These are phyloP conservation scores for Sinocyclocheilus anshuiensis DNA, from an alignment of 2,113 vertebrate genomes.

Conservation along the genomic window DNA sequence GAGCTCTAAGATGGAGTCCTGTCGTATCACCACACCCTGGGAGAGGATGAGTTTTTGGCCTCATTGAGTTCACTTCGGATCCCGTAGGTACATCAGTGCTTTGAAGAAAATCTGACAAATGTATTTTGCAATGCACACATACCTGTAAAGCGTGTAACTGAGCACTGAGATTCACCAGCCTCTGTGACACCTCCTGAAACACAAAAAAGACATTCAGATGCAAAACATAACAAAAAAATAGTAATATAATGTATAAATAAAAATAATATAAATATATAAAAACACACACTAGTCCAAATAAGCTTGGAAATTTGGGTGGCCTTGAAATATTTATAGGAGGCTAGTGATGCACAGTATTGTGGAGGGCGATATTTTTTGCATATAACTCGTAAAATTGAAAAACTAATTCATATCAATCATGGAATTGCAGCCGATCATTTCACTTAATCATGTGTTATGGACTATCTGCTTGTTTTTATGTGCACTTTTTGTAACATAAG, in stretches of 20 bases:
- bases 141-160: constrained; percentile 88
- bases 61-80: background rate
- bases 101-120: background rate
- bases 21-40: constrained; percentile 82
- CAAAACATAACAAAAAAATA: no score
- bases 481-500: no score
- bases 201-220: constrained; percentile 48
- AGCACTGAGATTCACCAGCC: constrained; percentile 81
- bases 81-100: background rate
- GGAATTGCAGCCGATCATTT: background rate
- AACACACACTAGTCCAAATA: background rate
- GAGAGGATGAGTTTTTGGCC: background rate
- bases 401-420: background rate
- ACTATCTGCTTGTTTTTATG: background rate
- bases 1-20: constrained; percentile 85
- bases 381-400: background rate
- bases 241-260: background rate
- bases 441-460: background rate
- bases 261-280: background rate
- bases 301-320: background rate
- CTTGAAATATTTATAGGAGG: background rate
- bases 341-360: background rate
- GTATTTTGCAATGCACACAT: constrained; percentile 44
- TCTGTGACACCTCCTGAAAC: constrained; percentile 81
- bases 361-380: background rate